A percentile compares a stretch with the other conserved stretches of the same genome.
These are phyloP conservation scores for Diploscapter pachys DNA, from an alignment of 1,140 invertebrate genomes.

Conservation along the genomic window DNA sequence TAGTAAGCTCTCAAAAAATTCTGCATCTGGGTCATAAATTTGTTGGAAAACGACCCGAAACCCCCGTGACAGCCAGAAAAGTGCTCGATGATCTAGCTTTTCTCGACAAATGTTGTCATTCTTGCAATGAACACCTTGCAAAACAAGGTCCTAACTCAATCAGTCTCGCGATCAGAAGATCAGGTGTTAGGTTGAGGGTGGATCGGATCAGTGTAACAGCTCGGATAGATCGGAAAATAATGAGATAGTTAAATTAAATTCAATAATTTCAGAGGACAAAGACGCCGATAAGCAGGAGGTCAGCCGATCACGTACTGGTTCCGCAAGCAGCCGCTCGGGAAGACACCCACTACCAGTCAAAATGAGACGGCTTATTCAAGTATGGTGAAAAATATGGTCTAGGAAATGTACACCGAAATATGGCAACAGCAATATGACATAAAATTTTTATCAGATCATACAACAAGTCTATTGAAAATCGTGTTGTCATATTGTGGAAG, in stretches of 20 bases:
- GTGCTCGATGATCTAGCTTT: no score
- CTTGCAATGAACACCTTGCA: background rate
- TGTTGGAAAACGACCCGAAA: no score
- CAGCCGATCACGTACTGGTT: slow-evolving; percentile 6
- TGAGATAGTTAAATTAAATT: background rate
- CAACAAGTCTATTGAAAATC: no score
- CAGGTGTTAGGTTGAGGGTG: background rate
- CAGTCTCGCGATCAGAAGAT: background rate
- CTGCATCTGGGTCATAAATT: no score
- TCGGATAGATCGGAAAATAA: background rate
- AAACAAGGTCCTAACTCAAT: background rate
- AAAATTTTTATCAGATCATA: no score
- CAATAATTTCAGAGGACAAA: background rate
- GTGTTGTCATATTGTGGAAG: no score
- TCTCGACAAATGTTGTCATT: no score
- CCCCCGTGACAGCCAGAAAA: no score
- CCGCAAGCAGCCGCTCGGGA: slow-evolving; percentile 2
- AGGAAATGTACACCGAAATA: background rate
- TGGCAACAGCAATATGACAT: background rate
- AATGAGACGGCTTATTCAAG: slow-evolving; percentile 50
- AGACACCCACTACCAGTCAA: slow-evolving; percentile 41
- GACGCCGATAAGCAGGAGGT: background rate
- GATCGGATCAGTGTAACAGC: background rate
- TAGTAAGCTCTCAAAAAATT: no score
- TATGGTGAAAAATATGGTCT: slow-evolving; percentile 5